A percentile compares a stretch with the other conserved stretches of the same genome.
Conservation (phyloP, 2,797 vertebrate species). For the Sparus aurata region DNA sequence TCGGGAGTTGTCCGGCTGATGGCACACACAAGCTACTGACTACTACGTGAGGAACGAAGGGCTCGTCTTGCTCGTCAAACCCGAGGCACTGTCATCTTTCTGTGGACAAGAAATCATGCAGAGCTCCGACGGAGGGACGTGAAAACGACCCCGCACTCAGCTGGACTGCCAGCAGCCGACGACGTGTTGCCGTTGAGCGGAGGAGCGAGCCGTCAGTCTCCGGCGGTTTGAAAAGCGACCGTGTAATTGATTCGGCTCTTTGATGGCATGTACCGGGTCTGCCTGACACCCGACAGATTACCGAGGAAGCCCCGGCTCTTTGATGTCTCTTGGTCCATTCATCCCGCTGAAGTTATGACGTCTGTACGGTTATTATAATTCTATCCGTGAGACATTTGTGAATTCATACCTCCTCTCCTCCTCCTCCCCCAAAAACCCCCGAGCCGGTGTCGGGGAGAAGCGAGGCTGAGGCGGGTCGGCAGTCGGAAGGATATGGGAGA, state of each 20-base stretch:
- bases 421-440: background rate
- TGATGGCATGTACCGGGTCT: constrained; percentile 34
- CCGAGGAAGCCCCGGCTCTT: constrained; percentile 36
- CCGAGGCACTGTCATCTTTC: constrained; percentile 13
- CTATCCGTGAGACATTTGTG: constrained; percentile 49
- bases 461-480: constrained; percentile 61
- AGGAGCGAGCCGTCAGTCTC: constrained; percentile 32
- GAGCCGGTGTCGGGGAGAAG: constrained; percentile 57
- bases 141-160: constrained; percentile 41
- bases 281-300: constrained; percentile 42
- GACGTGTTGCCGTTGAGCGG: constrained; percentile 73
- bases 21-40: constrained; percentile 47
- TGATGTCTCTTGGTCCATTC: constrained; percentile 58
- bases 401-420: background rate
- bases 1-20: constrained; percentile 72
- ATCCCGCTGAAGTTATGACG: constrained; percentile 68
- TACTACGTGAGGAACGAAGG: constrained; percentile 26
- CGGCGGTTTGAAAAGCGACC: constrained; percentile 24
- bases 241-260: constrained; percentile 39
- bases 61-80: constrained; percentile 26
- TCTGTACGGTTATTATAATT: constrained; percentile 48
- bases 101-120: constrained; percentile 37
- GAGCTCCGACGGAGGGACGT: constrained; percentile 37
- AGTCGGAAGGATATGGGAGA: constrained; percentile 84
- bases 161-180: constrained; percentile 60